Base-by-base conservation (phyloP, 2,888 invertebrate genomes). In the Eulithis testata region DNA sequence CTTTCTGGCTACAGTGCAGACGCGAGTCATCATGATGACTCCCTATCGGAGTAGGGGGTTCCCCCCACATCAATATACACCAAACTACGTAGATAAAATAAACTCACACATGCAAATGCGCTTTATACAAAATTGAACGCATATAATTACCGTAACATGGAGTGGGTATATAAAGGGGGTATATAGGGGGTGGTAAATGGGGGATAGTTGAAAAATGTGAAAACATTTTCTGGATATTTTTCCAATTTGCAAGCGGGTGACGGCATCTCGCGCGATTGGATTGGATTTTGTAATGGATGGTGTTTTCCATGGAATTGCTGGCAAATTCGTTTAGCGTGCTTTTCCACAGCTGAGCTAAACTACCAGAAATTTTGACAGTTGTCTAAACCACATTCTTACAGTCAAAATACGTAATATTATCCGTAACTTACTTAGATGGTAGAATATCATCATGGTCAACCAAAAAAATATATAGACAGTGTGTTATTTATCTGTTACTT, bases 41-140 rank as follows among this genome's bases (percentile, higher is more conserved):
- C 74, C 76, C 73, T 59, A 61, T 64, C 11, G 72, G 73, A 70
- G 58, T 73, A 72, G 77, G 79, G 76, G 76, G 73, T 59, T 53
- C 75, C 84, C 21, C 83, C 85, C 75, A 74, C 87, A 76, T 89
- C 89, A 88, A 87, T 91, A 89, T 86, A 90, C 85, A 77, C 77
- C 87, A 86, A 88, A 87, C 87, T 82, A 70, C 76, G 84, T 77
- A 82, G 86, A 87, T 89, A 91, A 90, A 91, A 91, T 87, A 87
- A 85, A 87, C 87, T 45, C 86, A 83, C 65, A 81, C 75, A 63
- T 63, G 12, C 51, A 45, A 31, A 43, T 7, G 36, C 47, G 77
- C 80, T 84, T 89, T 89, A 88, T 88, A 89, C 88, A 88, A 89
- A 91, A 89, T 90, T 86, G 84, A 83, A 79, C 78, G 73, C 77